Base-by-base conservation (phyloP, 2,113 vertebrate genomes). In the Trematocara unimaculatum region DNA sequence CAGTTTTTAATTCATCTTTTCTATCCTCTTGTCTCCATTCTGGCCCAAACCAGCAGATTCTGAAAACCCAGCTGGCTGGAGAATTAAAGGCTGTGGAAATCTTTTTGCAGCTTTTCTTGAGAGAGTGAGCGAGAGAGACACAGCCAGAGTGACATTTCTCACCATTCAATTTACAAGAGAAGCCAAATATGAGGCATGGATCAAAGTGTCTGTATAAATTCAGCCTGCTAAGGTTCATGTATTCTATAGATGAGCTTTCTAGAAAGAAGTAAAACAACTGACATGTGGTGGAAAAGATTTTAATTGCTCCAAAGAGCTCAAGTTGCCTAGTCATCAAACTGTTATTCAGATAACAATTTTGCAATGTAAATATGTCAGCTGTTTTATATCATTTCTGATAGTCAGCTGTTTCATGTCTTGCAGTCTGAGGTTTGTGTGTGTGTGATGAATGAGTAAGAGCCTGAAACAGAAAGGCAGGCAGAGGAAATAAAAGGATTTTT, bases 281-380 rank as follows among this genome's bases (percentile, higher is more conserved):
- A 77, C 90, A 89, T 70, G 79, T 82, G 82, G 79, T 4, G 8
- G 78, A 35, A 82, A 78, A 84, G 67, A 90, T 88, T 84, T 85
- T n/a, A 91, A 92, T 89, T 90, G 58, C 91, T 84, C 55, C 18
- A 26, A 79, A 90, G 51, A 89, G 60, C 81, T 90, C 45, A 38
- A 55, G 86, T 83, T 77, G 55, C 86, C 89, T 67, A 91, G 38
- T 91, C 88, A 89, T 89, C 86, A 87, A 81, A 79, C 85, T 85
- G 79, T 87, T 90, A 33, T 77, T 77, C 72, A 84, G 87, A 84
- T 20, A 58, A 54, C 45, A 35, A 45, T 82, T 95, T 87, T 80
- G 72, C 83, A 72, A 82, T 87, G 85, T 83, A 92, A 92, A 91
- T 84, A 91, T 84, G 53, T 90, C 67, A 83, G 62, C 79, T 89